These are phyloP conservation scores for Lasioglossum vierecki DNA, from an alignment of 2,888 invertebrate genomes.

Conservation along the genomic window DNA sequence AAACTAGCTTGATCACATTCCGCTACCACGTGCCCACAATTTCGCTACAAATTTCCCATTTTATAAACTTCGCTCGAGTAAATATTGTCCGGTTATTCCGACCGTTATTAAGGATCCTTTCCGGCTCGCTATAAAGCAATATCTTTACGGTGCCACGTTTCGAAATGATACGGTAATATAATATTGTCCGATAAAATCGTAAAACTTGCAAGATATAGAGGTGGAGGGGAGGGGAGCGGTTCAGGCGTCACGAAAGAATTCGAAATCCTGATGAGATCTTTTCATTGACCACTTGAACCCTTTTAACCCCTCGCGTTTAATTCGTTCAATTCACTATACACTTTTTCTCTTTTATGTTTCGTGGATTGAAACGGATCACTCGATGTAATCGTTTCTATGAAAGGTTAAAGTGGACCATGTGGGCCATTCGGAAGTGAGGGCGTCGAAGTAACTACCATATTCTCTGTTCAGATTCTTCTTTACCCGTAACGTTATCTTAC, in stretches of 20 bases:
- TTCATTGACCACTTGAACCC: background rate
- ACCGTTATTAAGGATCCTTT: background rate
- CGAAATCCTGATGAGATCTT: conserved; percentile 12
- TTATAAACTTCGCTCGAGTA: background rate
- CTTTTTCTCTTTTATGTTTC: background rate
- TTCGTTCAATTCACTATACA: background rate
- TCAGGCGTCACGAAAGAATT: background rate
- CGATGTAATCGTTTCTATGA: conserved; percentile 3
- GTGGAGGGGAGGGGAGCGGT: background rate
- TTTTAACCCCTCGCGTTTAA: conserved; percentile 12
- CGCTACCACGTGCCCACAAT: too few relatives aligned
- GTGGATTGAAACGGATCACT: conserved; percentile 8
- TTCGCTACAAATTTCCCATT: background rate
- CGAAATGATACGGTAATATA: background rate
- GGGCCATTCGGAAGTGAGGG: background rate
- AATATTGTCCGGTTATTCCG: background rate
- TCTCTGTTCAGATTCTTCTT: background rate
- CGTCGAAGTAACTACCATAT: background rate
- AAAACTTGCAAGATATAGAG: background rate
- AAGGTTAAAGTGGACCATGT: conserved; percentile 6
- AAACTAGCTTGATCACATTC: too few relatives aligned
- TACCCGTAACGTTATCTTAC: too few relatives aligned
- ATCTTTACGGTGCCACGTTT: background rate
- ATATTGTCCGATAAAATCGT: background rate
- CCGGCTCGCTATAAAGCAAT: background rate